Percentiles rank a stretch among this genome's conserved stretches.
Conservation (phyloP, 2,888 invertebrate species). For the Pteria penguin region DNA sequence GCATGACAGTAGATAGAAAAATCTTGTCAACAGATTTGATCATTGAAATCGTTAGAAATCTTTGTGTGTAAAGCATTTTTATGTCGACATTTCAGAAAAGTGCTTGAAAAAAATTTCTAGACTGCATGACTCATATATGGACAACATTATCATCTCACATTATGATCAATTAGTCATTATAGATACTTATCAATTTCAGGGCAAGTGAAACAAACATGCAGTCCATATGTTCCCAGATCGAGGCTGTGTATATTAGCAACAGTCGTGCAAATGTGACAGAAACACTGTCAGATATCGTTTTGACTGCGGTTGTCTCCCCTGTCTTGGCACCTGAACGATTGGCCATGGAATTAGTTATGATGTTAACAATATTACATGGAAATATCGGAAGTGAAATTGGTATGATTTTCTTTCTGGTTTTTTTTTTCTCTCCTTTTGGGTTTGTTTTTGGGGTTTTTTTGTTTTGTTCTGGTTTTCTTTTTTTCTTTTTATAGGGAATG, state of each 20-base stretch:
- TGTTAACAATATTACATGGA: conserved; percentile 91
- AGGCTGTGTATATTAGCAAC: conserved; percentile 86
- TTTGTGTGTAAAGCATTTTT: too few species aligned
- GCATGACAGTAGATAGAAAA: too few species aligned
- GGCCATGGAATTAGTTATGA: conserved; percentile 90
- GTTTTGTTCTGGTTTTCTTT: conserved; percentile 86
- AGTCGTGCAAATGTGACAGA: conserved; percentile 83
- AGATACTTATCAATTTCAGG: conserved; percentile 56
- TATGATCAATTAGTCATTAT: too few species aligned
- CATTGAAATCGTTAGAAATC: too few species aligned
- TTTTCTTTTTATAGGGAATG: not conserved
- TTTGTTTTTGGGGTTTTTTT: conserved; percentile 65
- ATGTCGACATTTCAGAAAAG: too few species aligned
- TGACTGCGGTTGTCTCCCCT: conserved; percentile 85
- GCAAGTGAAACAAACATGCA: conserved; percentile 91
- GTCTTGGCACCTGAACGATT: conserved; percentile 82
- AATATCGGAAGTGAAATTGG: conserved; percentile 95
- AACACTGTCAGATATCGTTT: conserved; percentile 86
- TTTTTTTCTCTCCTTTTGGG: too few species aligned
- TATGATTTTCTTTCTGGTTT: conserved; percentile 80
- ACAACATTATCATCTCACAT: too few species aligned
- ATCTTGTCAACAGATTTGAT: too few species aligned
- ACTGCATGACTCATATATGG: too few species aligned
- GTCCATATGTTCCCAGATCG: conserved; percentile 89
- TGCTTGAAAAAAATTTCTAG: too few species aligned